These are phyloP conservation scores for Ciconia boyciana DNA, from an alignment of 2,113 vertebrate species.

Conservation along the genomic window DNA sequence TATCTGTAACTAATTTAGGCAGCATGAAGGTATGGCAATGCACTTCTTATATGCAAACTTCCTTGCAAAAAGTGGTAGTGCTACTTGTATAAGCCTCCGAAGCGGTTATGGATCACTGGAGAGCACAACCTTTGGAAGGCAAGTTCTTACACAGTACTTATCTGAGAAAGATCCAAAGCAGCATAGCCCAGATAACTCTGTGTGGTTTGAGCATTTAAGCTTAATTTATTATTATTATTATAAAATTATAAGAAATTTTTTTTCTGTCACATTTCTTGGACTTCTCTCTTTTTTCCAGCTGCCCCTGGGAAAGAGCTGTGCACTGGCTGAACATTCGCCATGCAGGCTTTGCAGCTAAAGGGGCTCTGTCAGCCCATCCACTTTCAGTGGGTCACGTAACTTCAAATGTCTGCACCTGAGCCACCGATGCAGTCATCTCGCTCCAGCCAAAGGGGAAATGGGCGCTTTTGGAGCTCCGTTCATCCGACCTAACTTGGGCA, in stretches of 20 bases:
- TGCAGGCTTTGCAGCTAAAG: not conserved
- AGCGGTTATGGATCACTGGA: not conserved
- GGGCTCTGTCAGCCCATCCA: not conserved
- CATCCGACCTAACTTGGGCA: too few relatives aligned
- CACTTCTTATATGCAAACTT: not conserved
- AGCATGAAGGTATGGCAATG: not conserved
- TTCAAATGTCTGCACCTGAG: not conserved
- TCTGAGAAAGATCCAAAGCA: not conserved
- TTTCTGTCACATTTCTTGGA: not conserved
- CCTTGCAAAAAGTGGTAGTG: too few relatives aligned
- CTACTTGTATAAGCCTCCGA: not conserved
- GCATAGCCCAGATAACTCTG: not conserved
- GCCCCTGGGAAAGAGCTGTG: not conserved
- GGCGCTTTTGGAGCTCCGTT: not conserved
- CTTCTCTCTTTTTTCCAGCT: not conserved
- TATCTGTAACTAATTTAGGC: not conserved
- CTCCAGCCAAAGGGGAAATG: not conserved
- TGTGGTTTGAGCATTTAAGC: not conserved
- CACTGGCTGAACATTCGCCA: too few relatives aligned
- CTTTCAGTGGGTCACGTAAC: too few relatives aligned
- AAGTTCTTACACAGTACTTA: not conserved
- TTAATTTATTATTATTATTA: not conserved
- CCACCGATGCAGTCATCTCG: too few relatives aligned
- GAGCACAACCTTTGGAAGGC: not conserved
- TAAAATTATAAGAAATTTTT: not conserved